Evolutionary conservation across 2,797 vertebrate species (phyloP).

Genomic region (Myotis myotis): DNA sequence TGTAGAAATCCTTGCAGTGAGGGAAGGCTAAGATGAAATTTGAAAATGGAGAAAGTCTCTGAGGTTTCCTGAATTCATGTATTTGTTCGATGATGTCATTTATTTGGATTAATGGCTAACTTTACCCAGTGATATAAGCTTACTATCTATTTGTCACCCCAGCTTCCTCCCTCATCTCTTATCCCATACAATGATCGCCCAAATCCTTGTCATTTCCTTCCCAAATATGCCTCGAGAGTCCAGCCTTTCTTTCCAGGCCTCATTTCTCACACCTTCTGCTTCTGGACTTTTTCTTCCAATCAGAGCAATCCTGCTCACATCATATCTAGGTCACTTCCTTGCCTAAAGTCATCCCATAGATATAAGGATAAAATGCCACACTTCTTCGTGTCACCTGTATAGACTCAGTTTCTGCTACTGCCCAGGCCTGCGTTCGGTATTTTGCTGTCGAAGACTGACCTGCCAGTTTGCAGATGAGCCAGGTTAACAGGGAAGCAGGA

Average conservation of each 20-base stretch:
- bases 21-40: not conserved
- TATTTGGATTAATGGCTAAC: not conserved
- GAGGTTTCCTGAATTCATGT: not conserved
- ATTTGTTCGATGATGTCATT: not conserved
- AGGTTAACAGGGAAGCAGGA: not conserved
- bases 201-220: not conserved
- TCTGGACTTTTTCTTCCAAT: not conserved
- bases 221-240: not conserved
- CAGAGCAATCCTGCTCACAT: not conserved
- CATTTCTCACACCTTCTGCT: not conserved
- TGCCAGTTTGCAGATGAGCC: not conserved
- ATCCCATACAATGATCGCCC: not conserved
- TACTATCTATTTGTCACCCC: not conserved
- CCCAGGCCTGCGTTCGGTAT: not conserved
- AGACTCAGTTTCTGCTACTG: not conserved
- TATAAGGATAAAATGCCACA: not conserved
- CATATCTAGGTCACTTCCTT: not conserved
- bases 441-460: not conserved
- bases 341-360: not conserved
- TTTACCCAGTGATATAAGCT: not conserved
- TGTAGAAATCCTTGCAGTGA: not conserved
- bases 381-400: not conserved
- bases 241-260: not conserved
- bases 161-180: not conserved
- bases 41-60: not conserved